These are phyloP conservation scores for Parthenolecanium corni DNA, from an alignment of 2,888 invertebrate genomes.

Conservation along the genomic window DNA sequence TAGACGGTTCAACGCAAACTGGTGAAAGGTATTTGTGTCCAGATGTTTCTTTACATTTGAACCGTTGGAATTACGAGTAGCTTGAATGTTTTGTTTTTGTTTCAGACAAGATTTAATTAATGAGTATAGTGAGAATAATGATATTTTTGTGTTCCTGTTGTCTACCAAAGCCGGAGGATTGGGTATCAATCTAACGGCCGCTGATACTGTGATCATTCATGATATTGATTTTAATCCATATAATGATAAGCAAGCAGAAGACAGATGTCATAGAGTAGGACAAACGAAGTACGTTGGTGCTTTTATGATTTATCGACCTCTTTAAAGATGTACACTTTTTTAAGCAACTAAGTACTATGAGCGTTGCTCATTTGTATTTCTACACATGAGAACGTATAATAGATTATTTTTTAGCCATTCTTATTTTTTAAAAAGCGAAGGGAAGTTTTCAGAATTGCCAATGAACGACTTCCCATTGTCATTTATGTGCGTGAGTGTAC, in stretches of 20 bases:
- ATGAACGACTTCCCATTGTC: no score
- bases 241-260: constrained; percentile 96
- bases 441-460: no score
- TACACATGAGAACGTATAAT: no score
- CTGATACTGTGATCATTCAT: constrained; percentile 90
- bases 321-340: background rate
- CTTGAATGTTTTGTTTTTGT: background rate
- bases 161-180: constrained; percentile 93
- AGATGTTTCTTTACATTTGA: background rate
- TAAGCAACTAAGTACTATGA: no score
- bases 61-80: background rate
- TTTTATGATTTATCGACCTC: background rate
- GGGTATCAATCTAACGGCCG: constrained; percentile 85
- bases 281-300: constrained; percentile 46
- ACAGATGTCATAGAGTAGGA: constrained; percentile 68
- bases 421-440: no score
- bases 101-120: constrained; percentile 80
- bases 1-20: constrained; percentile 86
- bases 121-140: constrained; percentile 63
- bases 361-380: no score
- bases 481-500: no score
- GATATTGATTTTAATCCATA: constrained; percentile 98
- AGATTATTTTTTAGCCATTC: no score
- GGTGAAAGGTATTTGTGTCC: constrained; percentile 48
- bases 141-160: constrained; percentile 78